phyloP scores from a whole-genome alignment of 2,113 vertebrate genomes.

The Danio rerio region DNA sequence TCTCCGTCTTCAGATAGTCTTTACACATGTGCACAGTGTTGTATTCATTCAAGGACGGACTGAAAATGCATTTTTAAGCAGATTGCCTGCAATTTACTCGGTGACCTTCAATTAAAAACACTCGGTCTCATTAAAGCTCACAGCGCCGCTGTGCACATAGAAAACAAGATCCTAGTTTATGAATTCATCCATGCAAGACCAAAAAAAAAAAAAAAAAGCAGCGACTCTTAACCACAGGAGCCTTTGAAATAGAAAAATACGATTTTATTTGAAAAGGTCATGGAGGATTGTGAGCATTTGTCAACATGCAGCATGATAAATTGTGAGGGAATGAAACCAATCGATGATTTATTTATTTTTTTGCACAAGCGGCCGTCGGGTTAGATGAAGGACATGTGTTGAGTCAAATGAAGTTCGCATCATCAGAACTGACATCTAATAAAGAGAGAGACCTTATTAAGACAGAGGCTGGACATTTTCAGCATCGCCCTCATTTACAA shows the following conservation, averaged over 20 bases:
- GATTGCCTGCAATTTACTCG: slow-evolving; percentile 14
- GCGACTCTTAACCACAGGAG: background rate
- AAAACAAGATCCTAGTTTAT: background rate
- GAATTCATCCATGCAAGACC: background rate
- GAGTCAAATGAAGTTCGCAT: background rate
- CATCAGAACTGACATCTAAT: background rate
- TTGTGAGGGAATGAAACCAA: background rate
- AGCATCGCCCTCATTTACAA: background rate
- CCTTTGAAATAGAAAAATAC: slow-evolving; percentile 8
- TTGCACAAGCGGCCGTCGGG: background rate
- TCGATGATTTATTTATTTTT: background rate
- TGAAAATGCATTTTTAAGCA: too few relatives aligned
- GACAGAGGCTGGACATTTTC: background rate
- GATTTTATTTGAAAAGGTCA: background rate
- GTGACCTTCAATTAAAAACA: slow-evolving; percentile 29
- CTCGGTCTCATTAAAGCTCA: background rate
- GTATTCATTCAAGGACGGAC: background rate
- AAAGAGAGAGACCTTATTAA: background rate
- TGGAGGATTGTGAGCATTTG: background rate
- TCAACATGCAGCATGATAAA: background rate
- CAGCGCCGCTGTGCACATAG: slow-evolving; percentile 6
- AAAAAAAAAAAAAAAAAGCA: background rate
- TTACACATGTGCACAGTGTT: background rate
- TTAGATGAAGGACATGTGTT: background rate
- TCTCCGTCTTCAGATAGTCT: slow-evolving; percentile 32